Base-by-base conservation (phyloP, 1,140 invertebrate genomes). In the Drepana arcuata region DNA sequence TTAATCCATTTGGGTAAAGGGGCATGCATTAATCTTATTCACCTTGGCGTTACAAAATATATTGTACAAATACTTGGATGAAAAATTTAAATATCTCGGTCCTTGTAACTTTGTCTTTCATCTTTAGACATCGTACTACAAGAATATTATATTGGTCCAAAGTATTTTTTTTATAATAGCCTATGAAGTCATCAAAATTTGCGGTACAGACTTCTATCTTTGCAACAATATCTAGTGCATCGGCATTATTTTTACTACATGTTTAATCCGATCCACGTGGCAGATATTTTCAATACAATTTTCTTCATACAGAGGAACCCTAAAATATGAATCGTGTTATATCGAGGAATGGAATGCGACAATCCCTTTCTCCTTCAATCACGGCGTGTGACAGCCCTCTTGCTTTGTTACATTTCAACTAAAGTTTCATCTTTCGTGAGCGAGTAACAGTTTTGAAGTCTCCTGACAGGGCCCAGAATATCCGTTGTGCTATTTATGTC, bases 291-390 rank as follows among this genome's bases (percentile, higher is more conserved):
- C n/a, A n/a, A n/a, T n/a, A n/a, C n/a, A n/a, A n/a, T n/a, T n/a
- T n/a, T n/a, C n/a, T n/a, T n/a, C n/a, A n/a, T n/a, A n/a, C 16
- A 36, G 15, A 28, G n/a, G 11, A 13, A 29, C 41, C 37, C 41
- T 38, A 44, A 36, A 44, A 41, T 44, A 36, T 34, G 28, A 36
- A 29, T 40, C 36, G 35, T 36, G 40, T 37, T 35, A 31, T 26
- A 34, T 37, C 14, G 32, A 29, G 18, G 35, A 37, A 35, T 50
- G 59, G 59, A 63, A 63, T 63, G 59, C 36, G 27, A 46, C 49
- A 44, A 42, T 52, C 49, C 44, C n/a, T n/a, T n/a, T n/a, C 43
- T 43, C 47, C 34, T 24, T 47, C 49, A 53, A 59, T 63, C 55
- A 63, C 51, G 44, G 38, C 45, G 41, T 44, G 44, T 51, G 44